Base-by-base conservation (phyloP, 1,140 invertebrate genomes). In the Drosophila erecta region DNA sequence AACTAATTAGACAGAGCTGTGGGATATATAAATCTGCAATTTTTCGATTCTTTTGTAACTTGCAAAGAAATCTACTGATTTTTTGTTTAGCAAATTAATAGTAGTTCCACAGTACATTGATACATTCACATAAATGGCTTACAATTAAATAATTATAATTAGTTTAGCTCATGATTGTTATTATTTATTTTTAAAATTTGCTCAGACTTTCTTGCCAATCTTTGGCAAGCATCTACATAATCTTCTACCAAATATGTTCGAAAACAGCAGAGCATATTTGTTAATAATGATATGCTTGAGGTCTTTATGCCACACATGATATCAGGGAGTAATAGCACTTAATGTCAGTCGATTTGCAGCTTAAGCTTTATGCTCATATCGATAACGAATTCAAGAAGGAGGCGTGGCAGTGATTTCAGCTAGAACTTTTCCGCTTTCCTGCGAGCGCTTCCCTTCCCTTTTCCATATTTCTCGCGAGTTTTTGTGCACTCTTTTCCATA, bases 301-400 rank as follows among this genome's bases (percentile, higher is more conserved):
- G 33, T 12, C 8, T 27, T 49, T 30, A 11, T 8, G 46, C 8
- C 47, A 17, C 35, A 37, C 46, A 15, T 40, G 35, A 64, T 46
- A 57, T 43, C 20, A 11, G 17, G 7, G 20, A 37, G 40, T 50
- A 54, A 54, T 54, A 69, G 69, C 53, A 40, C 50, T 51, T 69
- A 69, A 69, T 69, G 66, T 38, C 62, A 69, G 43, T 55, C 66
- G 62, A 69, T 69, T 55, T 69, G 62, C 49, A 69, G 40, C 66
- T 69, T 55, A 55, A 46, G 66, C 66, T 46, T 55, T 67, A 44
- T 55, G 66, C 66, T 55, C 37, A 55, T 55, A 54, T 69, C 51
- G 65, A 69, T 67, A 55, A 37, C 62, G 22, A 50, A 30, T 33
- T 33, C 7, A 14, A 11, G 33, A 37, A 4, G 20, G 43, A 24